These are phyloP conservation scores for Ormyrus nitidulus DNA, from an alignment of 2,888 invertebrate species.

Conservation along the genomic window DNA sequence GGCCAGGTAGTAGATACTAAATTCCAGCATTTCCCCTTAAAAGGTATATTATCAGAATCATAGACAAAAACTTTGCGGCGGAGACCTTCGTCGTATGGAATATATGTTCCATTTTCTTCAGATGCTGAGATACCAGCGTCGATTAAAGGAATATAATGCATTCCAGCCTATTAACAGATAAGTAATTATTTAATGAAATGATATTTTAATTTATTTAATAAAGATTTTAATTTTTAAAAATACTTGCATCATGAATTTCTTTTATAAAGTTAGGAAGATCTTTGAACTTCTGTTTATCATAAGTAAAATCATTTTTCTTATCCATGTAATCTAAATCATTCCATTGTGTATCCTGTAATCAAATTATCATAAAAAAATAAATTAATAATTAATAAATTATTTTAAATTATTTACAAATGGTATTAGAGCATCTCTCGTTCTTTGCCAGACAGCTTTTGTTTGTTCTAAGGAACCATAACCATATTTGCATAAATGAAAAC, in stretches of 20 bases:
- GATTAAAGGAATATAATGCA: slow-evolving; percentile 86
- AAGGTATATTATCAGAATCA: slow-evolving; percentile 80
- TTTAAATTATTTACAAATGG: slow-evolving; percentile 80
- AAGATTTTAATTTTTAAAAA: slow-evolving; percentile 1
- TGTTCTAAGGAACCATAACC: slow-evolving; percentile 82
- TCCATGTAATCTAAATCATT: slow-evolving; percentile 92
- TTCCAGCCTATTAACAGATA: slow-evolving; percentile 76
- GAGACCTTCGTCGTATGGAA: slow-evolving; percentile 86
- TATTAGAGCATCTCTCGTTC: slow-evolving; percentile 85
- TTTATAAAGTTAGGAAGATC: slow-evolving; percentile 83
- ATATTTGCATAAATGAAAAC: slow-evolving; percentile 86
- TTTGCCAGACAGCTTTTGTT: slow-evolving; percentile 82
- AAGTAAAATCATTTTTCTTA: slow-evolving; percentile 87
- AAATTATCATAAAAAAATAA: slow-evolving; percentile 22
- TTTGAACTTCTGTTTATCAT: slow-evolving; percentile 80
- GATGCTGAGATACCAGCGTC: slow-evolving; percentile 87
- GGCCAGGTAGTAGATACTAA: slow-evolving; percentile 84
- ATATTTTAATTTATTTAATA: background rate
- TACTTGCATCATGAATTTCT: slow-evolving; percentile 78
- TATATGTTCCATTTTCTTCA: slow-evolving; percentile 82
- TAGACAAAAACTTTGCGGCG: slow-evolving; percentile 85
- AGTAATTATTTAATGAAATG: slow-evolving; percentile 6
- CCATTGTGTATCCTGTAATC: slow-evolving; percentile 85
- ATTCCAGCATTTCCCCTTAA: slow-evolving; percentile 89
- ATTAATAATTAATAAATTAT: slow-evolving; percentile 27